Base-by-base conservation (phyloP, 2,888 invertebrate species). In the Thymelicus sylvestris region DNA sequence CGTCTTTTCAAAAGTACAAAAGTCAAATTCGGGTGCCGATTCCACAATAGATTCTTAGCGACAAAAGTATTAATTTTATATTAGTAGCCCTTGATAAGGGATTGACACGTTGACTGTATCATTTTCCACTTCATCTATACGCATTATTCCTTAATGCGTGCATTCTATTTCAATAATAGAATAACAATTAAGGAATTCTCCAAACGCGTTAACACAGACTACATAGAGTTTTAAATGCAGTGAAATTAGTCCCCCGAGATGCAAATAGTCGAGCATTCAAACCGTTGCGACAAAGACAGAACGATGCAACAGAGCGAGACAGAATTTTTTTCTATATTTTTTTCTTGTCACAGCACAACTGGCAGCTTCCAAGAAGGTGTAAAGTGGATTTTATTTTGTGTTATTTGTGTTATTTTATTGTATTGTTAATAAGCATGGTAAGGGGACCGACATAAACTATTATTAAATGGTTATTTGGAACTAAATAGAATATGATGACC, bases 401-500 rank as follows among this genome's bases (percentile, higher is more conserved):
- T 86, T 87, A 86, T 87, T 87, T 91, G 89, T 88, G 90, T 93
- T 93, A 92, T 91, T 91, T 93, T 90, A 92, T 92, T 93, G 92
- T 93, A 92, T 93, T 93, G 91, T 93, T 93, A 93, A 93, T 93
- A 92, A 89, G 91, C 92, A 89, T 89, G 91, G 86, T 88, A 88
- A 87, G 88, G 89, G 88, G 85, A 86, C 86, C 85, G 83, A 81
- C 86, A 87, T 86, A 87, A 87, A 89, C 88, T 90, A 92, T 86
- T 88, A 87, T 93, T 93, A 93, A 93, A 93, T 87, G 92, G 86
- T 93, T 93, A 93, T 93, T 93, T 92, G 91, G 90, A 89, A 88
- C 91, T 93, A 93, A 93, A 93, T 93, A 89, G 92, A 93, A 92
- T 93, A 93, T 93, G 93, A 93, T 93, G 84, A 91, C 88, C 89